Base-by-base conservation (phyloP, 2,797 vertebrate species). In the Triplophysa yarkandensis region DNA sequence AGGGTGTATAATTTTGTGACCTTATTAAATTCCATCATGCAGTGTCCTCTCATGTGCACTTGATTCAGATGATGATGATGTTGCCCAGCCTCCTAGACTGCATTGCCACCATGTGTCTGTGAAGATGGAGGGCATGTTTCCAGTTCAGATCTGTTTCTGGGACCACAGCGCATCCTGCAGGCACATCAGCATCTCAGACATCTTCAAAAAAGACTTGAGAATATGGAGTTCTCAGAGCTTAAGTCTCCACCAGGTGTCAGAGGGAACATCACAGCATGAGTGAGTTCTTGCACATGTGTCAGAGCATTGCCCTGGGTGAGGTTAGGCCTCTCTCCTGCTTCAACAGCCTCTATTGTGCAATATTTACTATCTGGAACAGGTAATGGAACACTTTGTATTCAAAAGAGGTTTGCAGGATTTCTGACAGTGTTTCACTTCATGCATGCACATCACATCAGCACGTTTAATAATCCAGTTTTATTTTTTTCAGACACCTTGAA, bases 241-340 rank as follows among this genome's bases (percentile, higher is more conserved):
- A 28, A 48, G 41, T 19, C 11, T n/a, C 68, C 77, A 69, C 68
- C 73, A 81, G 80, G 73, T 19, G 80, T 63, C 73, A 44, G 11
- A 76, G 4, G 64, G 34, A 30, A 28, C 0, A 14, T 46, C 19
- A 36, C 23, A 25, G 36, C 39, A 7, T 23, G 34, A 27, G 52
- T 23, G 34, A 27, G 52, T 34, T 44, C 14, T 43, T 80, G 69
- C 64, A 65, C 58, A 69, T 68, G 74, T 43, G 25, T 9, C 13
- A 30, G 17, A 41, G 36, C 36, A 41, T 13, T 1, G 32, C 27
- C 19, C 34, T 27, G 61, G 39, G 34, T 43, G 25, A 58, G 34
- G 30, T 23, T 7, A 60, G 39, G 55, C 55, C 68, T 19, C 4
- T 17, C 27, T 14, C 28, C 14, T 46, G 14, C 30, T 58, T 55